Evolutionary conservation across 2,888 invertebrate species (phyloP), one percentile per base, ranked within the genome.

Genomic region (Caenorhabditis doughertyi): DNA sequence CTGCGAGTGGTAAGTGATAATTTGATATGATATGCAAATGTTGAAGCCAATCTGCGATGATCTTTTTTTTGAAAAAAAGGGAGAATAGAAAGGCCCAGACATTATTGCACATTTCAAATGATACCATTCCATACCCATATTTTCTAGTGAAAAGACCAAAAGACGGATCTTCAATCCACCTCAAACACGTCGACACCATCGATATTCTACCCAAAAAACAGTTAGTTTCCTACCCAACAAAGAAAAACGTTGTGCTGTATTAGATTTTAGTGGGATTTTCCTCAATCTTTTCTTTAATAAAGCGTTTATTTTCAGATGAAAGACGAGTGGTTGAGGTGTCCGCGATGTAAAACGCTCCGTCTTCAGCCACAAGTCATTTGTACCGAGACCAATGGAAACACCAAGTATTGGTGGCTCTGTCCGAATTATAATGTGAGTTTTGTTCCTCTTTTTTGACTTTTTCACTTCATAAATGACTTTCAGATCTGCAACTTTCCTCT

Each of bases 401-500:
- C 23, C 8, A 64, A 49, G 39, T 32, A 73, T 27, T 83, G 79
- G 79, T 83, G 83, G 83, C 35, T 79, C 2, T 83, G 83, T 65
- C 70, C 74, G 23, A 79, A 77, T 51, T 67, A 29, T 42, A 21
- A 53, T n/a, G 82, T 86, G 51, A 44, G 55, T 35, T 65, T 42
- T 3, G 4, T 13, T 8, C 2, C 51, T n/a, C 2, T 55, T 55
- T 55, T 32, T 35, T 27, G 16, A 55, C 47, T 44, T 9, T 2
- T 2, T 32, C 21, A 71, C 9, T 58, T 16, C n/a, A n/a, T 21
- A 13, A 62, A 35, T 47, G 55, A 16, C 39, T 87, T 89, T 74
- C 72, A 90, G 90, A 77, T 74, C 13, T 91, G 91, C 79, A 62
- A 70, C 21, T 91, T 90, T 49, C 91, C 91, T 7, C 70, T 90